These are phyloP conservation scores for Fulmarus glacialis DNA, from an alignment of 2,113 vertebrate species.

Conservation along the genomic window DNA sequence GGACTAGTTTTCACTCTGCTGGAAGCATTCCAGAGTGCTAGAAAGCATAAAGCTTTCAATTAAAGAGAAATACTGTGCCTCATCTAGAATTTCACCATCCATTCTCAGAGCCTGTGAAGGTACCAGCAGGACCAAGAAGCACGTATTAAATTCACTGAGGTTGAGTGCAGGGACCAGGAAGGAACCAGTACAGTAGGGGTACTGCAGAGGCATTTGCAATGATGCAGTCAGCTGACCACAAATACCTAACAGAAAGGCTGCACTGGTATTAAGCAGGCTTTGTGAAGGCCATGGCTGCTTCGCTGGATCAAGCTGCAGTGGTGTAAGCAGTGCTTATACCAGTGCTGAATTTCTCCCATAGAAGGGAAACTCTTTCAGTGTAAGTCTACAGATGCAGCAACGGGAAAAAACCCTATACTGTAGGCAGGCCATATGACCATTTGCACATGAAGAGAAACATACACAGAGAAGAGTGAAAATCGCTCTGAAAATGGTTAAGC, in stretches of 20 bases:
- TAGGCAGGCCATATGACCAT: not conserved
- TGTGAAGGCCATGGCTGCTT: not conserved
- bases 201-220: not conserved
- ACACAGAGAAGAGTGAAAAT: not conserved
- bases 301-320: not conserved
- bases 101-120: not conserved
- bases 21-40: not conserved
- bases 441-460: not conserved
- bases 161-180: not conserved
- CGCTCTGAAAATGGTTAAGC: not conserved
- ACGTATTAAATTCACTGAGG: rapidly evolving
- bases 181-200: not conserved
- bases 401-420: rapidly evolving
- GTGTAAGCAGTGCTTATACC: not conserved
- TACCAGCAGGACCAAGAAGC: not conserved
- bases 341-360: not conserved
- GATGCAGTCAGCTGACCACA: not conserved
- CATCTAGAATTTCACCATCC: not conserved
- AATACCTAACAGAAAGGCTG: not conserved
- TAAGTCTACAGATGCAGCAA: not conserved
- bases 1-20: not conserved
- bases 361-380: not conserved
- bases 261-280: not conserved
- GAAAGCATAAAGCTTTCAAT: not conserved
- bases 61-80: not conserved